Evolutionary conservation across 2,797 vertebrate genomes (phyloP), one percentile per base, ranked within the genome.

Genomic region (Gymnothorax javanicus): DNA sequence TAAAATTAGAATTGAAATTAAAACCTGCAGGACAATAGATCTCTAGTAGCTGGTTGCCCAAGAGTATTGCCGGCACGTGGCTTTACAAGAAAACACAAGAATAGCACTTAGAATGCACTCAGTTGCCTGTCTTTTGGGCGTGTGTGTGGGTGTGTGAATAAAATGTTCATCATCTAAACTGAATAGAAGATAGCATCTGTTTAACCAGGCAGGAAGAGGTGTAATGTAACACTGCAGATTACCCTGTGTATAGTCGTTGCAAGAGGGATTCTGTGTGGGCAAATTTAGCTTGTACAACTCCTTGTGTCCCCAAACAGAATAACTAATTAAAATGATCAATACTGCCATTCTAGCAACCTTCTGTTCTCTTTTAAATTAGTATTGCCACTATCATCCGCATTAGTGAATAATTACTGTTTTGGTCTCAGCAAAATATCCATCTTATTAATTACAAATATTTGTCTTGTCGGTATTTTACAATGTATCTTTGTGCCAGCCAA

Each of bases 401-500:
- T 27, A 8, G 25, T 71, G 67, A 71, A 71, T 71, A 25, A 71
- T 71, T 12, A 33, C 25, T 71, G 7, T 11, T 71, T 25, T 71
- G 25, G 67, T 71, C 27, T 71, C 25, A 71, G 7, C 67, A 25
- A 71, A 71, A 71, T 71, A 71, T 71, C 13, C 12, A 9, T 67
- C 62, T 67, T 67, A 67, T 67, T n/a, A 67, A 67, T 67, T 67
- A 67, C n/a, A 67, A 23, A 67, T 67, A 67, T 67, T 67, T 67
- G 20, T 67, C 62, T 67, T 67, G 62, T 67, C 62, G 7, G 62
- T 67, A n/a, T 67, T 67, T 67, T 23, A 67, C 62, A 67, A n/a
- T 67, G 62, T 23, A 67, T 67, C 23, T 20, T 67, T 67, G n/a
- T 7, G 5, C 4, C 62, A 67, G 62, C 7, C 5, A 23, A 2